Evolutionary conservation across 2,888 invertebrate species (phyloP).

Genomic region (Chydorus sphaericus): DNA sequence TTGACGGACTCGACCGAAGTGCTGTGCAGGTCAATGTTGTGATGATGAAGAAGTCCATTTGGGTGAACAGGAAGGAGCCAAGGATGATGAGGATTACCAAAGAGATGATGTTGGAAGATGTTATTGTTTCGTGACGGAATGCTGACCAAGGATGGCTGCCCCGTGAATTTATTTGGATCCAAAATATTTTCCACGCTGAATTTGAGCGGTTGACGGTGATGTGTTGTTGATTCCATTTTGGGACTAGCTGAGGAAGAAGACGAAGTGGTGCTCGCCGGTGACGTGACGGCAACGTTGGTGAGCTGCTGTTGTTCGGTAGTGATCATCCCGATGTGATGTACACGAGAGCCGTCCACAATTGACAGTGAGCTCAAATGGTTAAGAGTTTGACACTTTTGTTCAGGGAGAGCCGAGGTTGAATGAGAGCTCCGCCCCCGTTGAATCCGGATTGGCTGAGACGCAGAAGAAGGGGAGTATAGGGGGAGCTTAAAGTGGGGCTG

Average conservation of each 20-base stretch:
- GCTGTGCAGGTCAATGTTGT: background rate
- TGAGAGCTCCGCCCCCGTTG: no score
- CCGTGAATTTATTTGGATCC: conserved; percentile 80
- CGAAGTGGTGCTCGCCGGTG: background rate
- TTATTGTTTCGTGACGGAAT: background rate
- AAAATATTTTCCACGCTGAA: conserved; percentile 63
- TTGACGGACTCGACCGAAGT: background rate
- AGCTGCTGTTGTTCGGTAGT: no score
- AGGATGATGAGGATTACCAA: background rate
- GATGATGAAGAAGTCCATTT: background rate
- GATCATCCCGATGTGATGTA: no score
- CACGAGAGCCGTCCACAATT: no score
- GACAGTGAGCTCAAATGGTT: no score
- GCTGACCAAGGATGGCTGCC: conserved; percentile 25
- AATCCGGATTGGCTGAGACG: no score
- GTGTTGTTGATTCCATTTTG: background rate
- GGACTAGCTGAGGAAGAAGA: background rate
- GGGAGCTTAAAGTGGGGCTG: no score
- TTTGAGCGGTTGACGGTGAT: background rate
- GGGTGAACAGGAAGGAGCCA: background rate
- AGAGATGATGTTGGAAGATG: background rate
- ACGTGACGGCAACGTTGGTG: background rate
- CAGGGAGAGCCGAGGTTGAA: no score
- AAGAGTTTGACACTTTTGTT: no score
- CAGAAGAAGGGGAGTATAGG: no score